A percentile compares a stretch with the other conserved stretches of the same genome.
These are phyloP conservation scores for Ruditapes philippinarum DNA, from an alignment of 1,140 invertebrate genomes.

Conservation along the genomic window DNA sequence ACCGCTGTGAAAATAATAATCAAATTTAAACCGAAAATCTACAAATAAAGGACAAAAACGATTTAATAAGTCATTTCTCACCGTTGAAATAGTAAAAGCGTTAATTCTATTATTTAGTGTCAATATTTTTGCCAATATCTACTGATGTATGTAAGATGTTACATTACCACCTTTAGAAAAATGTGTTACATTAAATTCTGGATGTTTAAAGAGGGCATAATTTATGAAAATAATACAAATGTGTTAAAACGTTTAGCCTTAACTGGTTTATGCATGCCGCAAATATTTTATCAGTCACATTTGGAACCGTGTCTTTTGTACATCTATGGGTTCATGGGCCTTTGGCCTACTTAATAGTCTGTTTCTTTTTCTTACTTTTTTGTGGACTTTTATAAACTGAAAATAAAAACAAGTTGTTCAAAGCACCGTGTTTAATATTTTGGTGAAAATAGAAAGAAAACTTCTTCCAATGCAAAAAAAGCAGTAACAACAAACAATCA, in stretches of 20 bases:
- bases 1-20: slow-evolving; percentile 39
- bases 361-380: too few species aligned
- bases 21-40: neutral
- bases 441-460: too few species aligned
- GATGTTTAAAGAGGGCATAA: neutral
- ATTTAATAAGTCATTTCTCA: slow-evolving; percentile 19
- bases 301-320: too few species aligned
- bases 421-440: too few species aligned
- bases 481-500: too few species aligned
- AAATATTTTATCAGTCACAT: too few species aligned
- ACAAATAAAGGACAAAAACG: neutral
- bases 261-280: neutral
- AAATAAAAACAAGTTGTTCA: too few species aligned
- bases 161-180: neutral
- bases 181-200: neutral
- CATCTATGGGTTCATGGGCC: too few species aligned
- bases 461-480: too few species aligned
- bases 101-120: slow-evolving; percentile 10
- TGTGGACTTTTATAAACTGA: too few species aligned
- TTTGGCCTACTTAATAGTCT: too few species aligned
- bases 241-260: neutral
- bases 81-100: neutral
- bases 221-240: slow-evolving; percentile 4
- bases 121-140: slow-evolving; percentile 12
- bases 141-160: neutral